A percentile compares a stretch with the other conserved stretches of the same genome.
These are phyloP conservation scores for Phenacoccus solenopsis DNA, from an alignment of 1,140 invertebrate species.

Conservation along the genomic window DNA sequence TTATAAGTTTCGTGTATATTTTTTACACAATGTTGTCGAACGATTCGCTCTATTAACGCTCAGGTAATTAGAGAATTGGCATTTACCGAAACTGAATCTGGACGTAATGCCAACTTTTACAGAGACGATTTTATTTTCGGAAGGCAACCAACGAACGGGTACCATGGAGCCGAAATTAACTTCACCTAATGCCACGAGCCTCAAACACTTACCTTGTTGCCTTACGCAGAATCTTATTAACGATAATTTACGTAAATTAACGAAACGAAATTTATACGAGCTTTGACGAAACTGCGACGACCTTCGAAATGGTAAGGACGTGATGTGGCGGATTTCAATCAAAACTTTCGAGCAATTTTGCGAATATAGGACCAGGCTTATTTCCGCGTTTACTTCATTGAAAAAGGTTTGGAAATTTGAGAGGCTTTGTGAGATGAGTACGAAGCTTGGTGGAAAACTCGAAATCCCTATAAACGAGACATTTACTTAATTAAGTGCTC, in stretches of 20 bases:
- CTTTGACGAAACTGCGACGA: background rate
- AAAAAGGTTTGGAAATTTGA: too few relatives aligned
- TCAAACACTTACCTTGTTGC: too few relatives aligned
- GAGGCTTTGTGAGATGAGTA: too few relatives aligned
- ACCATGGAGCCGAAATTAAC: background rate
- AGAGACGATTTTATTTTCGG: slow-evolving; percentile 7
- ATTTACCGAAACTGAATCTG: slow-evolving; percentile 12
- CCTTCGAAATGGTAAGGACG: background rate
- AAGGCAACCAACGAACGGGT: background rate
- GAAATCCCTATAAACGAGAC: too few relatives aligned
- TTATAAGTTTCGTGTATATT: background rate
- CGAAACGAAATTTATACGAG: background rate
- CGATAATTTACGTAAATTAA: background rate
- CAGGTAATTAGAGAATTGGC: slow-evolving; percentile 17
- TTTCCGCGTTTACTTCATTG: too few relatives aligned
- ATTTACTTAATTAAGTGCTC: too few relatives aligned
- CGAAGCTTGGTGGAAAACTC: too few relatives aligned
- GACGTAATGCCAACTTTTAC: slow-evolving; percentile 9
- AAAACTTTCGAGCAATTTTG: too few relatives aligned
- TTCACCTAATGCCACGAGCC: too few relatives aligned
- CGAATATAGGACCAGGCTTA: too few relatives aligned
- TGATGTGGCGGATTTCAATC: too few relatives aligned
- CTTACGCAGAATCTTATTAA: too few relatives aligned
- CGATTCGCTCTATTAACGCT: slow-evolving; percentile 11
- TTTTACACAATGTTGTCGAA: background rate